These are phyloP conservation scores for Scelioninae gen. 1 DNA, from an alignment of 2,888 invertebrate genomes.

Conservation along the genomic window DNA sequence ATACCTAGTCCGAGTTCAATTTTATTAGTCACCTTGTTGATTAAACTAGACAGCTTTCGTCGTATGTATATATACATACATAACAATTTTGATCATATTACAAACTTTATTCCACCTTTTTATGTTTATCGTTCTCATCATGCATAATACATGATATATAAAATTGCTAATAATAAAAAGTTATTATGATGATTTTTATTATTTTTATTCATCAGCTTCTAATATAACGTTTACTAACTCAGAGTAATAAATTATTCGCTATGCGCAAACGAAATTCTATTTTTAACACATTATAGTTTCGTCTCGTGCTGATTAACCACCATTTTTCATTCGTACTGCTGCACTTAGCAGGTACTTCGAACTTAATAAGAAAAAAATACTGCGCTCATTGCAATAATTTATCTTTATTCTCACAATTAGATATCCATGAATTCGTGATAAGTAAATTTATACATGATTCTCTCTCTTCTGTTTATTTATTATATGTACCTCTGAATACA, in stretches of 20 bases:
- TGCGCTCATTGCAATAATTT: slow-evolving; percentile 2
- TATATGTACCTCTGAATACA: too few species aligned
- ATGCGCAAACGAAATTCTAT: too few species aligned
- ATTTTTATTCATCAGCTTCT: too few species aligned
- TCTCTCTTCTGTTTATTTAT: too few species aligned
- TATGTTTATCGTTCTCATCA: too few species aligned
- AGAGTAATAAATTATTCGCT: too few species aligned
- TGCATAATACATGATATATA: too few species aligned
- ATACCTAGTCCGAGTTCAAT: neutral
- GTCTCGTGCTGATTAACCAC: neutral
- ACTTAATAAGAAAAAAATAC: slow-evolving; percentile 4
- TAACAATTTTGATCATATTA: too few species aligned
- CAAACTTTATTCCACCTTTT: too few species aligned
- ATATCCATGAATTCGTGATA: neutral
- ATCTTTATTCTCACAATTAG: neutral
- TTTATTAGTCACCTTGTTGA: neutral
- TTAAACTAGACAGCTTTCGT: neutral
- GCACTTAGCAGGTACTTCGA: slow-evolving; percentile 1
- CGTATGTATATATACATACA: neutral
- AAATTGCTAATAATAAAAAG: too few species aligned
- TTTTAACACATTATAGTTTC: neutral
- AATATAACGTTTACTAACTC: too few species aligned
- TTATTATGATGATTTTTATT: too few species aligned
- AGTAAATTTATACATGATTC: neutral
- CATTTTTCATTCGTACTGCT: neutral